phyloP scores from a whole-genome alignment of 2,888 invertebrate species.

The Danaus chrysippus region DNA sequence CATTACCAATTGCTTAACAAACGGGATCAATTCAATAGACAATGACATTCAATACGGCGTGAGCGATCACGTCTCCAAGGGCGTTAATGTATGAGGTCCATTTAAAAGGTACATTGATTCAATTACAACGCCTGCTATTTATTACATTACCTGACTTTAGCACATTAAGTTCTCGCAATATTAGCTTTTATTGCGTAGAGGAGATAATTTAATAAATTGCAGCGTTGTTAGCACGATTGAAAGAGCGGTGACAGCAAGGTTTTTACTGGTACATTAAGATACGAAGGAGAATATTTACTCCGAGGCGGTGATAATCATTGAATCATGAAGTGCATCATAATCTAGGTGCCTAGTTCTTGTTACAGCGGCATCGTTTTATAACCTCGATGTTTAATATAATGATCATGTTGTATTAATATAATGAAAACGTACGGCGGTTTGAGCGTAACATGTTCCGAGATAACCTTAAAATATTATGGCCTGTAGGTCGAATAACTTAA shows the following conservation, averaged over 20 bases:
- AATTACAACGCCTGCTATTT: slow-evolving; percentile 33
- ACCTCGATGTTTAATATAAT: slow-evolving; percentile 6
- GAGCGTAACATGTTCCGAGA: background rate
- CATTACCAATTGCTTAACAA: slow-evolving; percentile 41
- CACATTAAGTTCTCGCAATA: slow-evolving; percentile 23
- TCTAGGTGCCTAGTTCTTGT: slow-evolving; percentile 7
- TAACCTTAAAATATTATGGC: slow-evolving; percentile 6
- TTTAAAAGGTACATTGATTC: slow-evolving; percentile 36
- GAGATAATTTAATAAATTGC: slow-evolving; percentile 32
- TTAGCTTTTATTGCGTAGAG: slow-evolving; percentile 25
- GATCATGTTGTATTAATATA: slow-evolving; percentile 1
- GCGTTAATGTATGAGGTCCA: slow-evolving; percentile 37
- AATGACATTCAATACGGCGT: slow-evolving; percentile 49
- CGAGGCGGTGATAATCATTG: slow-evolving; percentile 18
- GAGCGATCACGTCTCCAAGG: slow-evolving; percentile 42
- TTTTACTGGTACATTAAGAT: slow-evolving; percentile 19
- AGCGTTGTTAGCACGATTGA: slow-evolving; percentile 18
- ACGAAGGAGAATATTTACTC: slow-evolving; percentile 13
- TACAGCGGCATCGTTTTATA: slow-evolving; percentile 6
- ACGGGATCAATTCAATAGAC: slow-evolving; percentile 45
- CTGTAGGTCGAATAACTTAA: slow-evolving; percentile 13
- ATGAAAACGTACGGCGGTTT: background rate
- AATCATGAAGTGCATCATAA: slow-evolving; percentile 17
- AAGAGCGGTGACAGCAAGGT: slow-evolving; percentile 23
- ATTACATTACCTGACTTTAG: slow-evolving; percentile 27